Base-by-base conservation (phyloP, 2,888 invertebrate genomes). In the Eupithecia vulgata region DNA sequence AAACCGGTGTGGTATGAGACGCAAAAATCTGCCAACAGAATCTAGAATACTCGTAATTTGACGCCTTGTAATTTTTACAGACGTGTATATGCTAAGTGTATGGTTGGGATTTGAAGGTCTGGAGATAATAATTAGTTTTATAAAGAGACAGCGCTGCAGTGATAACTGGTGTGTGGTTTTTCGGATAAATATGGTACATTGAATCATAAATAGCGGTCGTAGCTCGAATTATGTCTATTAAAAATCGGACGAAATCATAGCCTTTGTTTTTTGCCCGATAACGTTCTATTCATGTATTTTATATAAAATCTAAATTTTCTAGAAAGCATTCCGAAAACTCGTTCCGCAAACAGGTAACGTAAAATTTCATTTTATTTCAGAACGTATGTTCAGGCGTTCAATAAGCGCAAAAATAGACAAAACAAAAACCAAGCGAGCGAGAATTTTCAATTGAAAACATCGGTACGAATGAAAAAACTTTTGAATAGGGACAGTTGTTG, bases 391-490 rank as follows among this genome's bases (percentile, higher is more conserved):
- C 52, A 52, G 52, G 52, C 52, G 62, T 62, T 64, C n/a, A 64
- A 64, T 65, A 21, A 65, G 37, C 37, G 21, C 8, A 15, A 62
- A 52, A 68, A 67, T 66, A 61, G 40, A 59, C 62, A 8, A 57
- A 52, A 34, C 35, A 71, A 72, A 72, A 72, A 72, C 57, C 57
- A 61, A 37, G 13, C 64, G 17, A 72, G 67, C 68, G 64, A 66
- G 72, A 73, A 67, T 40, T 69, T 69, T 70, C 67, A 72, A 72
- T 69, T 70, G 69, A 75, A 71, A 75, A 71, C 73, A 73, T 40
- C 30, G 68, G 25, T 67, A 67, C 59, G 66, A 75, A 75, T 70
- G 64, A 70, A 75, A 69, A 72, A 75, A 68, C 57, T 72, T 70
- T 72, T 68, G 59, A 48, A 68, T 59, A 67, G 45, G 8, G 70